Evolutionary conservation across 2,113 vertebrate species (phyloP), one percentile per base, ranked within the genome.

Genomic region (Hyla sarda): DNA sequence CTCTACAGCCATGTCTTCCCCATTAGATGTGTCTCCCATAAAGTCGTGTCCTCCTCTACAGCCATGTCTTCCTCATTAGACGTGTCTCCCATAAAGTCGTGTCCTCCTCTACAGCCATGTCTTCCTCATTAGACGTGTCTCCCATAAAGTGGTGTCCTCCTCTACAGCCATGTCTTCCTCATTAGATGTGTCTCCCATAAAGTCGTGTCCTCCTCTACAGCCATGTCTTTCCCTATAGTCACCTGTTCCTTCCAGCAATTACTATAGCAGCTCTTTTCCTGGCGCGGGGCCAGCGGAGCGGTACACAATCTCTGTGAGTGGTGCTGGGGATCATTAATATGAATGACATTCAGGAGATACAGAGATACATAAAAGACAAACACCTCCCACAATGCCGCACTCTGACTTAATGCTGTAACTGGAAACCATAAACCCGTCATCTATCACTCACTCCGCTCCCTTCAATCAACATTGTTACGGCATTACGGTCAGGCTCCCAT

Each of bases 331-430:
- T 41, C 78, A 81, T 81, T 81, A 81, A 45, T 41, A 81, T 16
- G 77, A 60, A 37, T 45, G 37, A 62, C 78, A 41, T 56, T 56
- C 32, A n/a, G 56, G 30, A 30, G 58, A 80, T 60, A 62, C 34
- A 80, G 54, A n/a, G 50, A 56, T 14, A n/a, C 32, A 62, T 56
- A 11, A 80, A 80, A 62, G 56, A 81, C 78, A 81, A 60, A 81
- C 52, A 47, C 2, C 23, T 80, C 77, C 56, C 54, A 30, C 45
- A 80, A 37, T n/a, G 54, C 77, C 37, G 23, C 78, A 2, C 23
- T 45, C 78, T 47, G 67, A 84, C 23, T 74, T 45, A 54, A 37
- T 74, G 69, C 52, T 21, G 52, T 74, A 21, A 60, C 82, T 45
- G 50, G 50, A 74, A 73, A 60, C 71, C 8, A 72, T 84, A 74